Conservation (phyloP, 2,113 vertebrate species). For the Sphyrna mokarran region DNA sequence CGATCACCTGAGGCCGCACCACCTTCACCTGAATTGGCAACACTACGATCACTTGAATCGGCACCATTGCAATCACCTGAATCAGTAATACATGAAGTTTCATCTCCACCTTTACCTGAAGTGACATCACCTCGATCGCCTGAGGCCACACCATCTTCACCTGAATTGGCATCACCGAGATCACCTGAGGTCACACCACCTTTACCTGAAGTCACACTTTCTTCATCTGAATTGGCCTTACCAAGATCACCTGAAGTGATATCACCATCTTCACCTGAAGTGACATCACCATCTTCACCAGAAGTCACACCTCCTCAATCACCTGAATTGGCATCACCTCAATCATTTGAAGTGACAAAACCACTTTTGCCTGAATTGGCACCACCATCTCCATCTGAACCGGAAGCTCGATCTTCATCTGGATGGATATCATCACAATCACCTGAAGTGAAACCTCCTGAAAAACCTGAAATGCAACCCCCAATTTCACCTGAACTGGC, state of each 20-base stretch:
- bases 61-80: not conserved
- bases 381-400: too few species aligned
- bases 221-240: too few species aligned
- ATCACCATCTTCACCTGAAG: not conserved
- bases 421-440: too few species aligned
- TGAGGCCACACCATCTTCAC: not conserved
- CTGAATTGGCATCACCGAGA: not conserved
- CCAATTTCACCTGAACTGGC: not conserved
- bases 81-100: too few species aligned
- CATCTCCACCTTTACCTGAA: not conserved
- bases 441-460: not conserved
- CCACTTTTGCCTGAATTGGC: not conserved
- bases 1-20: not conserved
- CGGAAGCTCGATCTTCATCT: too few species aligned
- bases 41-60: not conserved
- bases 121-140: not conserved
- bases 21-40: not conserved
- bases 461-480: not conserved
- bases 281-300: not conserved
- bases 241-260: not conserved
- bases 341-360: not conserved
- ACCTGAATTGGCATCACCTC: not conserved
- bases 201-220: not conserved
- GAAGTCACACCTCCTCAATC: not conserved
- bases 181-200: not conserved